These are phyloP conservation scores for Ceyx margarethae DNA, from an alignment of 2,113 vertebrate species.

Conservation along the genomic window DNA sequence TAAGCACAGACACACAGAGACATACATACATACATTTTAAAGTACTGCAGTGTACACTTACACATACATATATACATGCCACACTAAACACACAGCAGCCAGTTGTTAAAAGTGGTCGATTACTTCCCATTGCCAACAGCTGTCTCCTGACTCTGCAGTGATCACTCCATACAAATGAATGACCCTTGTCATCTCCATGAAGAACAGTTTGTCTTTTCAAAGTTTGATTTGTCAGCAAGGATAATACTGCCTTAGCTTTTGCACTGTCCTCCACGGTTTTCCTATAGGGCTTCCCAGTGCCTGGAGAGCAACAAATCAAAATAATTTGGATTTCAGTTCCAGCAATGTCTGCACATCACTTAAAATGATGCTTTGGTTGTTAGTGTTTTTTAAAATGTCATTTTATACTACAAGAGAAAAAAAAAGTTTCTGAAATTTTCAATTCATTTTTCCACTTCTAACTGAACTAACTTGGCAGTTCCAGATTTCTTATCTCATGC, in stretches of 20 bases:
- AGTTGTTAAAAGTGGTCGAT: not conserved
- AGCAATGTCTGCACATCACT: not conserved
- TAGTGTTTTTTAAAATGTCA: not conserved
- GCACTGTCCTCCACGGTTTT: not conserved
- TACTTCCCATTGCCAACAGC: slow-evolving; percentile 28
- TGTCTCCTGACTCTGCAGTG: slow-evolving; percentile 5
- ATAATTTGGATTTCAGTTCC: not conserved
- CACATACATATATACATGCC: not conserved
- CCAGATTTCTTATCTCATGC: slow-evolving; percentile 19
- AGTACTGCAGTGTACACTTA: not conserved
- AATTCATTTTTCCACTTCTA: slow-evolving; percentile 23
- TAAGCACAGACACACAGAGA: slow-evolving; percentile 12
- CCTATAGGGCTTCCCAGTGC: not conserved
- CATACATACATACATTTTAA: not conserved
- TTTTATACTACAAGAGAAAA: not conserved
- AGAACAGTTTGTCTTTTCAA: slow-evolving; percentile 2
- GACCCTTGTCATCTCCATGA: not conserved
- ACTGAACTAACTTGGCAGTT: slow-evolving; percentile 7
- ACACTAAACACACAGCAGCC: not conserved
- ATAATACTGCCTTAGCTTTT: not conserved
- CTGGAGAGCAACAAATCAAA: not conserved
- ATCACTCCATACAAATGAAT: slow-evolving; percentile 4
- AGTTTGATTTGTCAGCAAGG: slow-evolving; percentile 9
- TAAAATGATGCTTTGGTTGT: not conserved
- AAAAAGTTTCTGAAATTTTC: slow-evolving; percentile 24